Conservation (phyloP, 2,888 invertebrate genomes). For the Kuschelorhynchus macadamiae region DNA sequence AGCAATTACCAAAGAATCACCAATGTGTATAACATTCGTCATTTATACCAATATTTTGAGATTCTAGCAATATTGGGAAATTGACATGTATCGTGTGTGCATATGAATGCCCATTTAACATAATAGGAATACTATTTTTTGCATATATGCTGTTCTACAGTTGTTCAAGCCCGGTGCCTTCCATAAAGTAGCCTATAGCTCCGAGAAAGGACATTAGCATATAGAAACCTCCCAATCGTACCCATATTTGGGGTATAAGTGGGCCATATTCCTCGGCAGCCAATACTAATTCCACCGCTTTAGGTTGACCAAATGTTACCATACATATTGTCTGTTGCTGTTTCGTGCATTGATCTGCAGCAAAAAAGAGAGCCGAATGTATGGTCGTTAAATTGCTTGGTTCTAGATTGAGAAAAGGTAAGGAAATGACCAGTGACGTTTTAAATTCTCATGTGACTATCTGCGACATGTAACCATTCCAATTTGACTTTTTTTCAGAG, state of each 20-base stretch:
- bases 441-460: slow-evolving; percentile 11
- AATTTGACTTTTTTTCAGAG: slow-evolving; percentile 4
- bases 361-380: slow-evolving; percentile 13
- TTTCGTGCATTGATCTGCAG: slow-evolving; percentile 8
- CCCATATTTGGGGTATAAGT: too few species aligned
- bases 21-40: too few species aligned
- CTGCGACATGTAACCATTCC: slow-evolving; percentile 11
- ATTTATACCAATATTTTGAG: background rate
- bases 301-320: too few species aligned
- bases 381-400: slow-evolving; percentile 14
- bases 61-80: background rate
- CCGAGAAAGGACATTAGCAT: too few species aligned
- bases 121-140: too few species aligned
- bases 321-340: slow-evolving; percentile 2
- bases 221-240: too few species aligned
- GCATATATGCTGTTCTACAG: too few species aligned
- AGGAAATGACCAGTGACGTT: background rate
- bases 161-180: background rate
- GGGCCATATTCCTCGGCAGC: too few species aligned
- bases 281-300: too few species aligned
- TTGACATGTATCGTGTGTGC: background rate
- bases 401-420: slow-evolving; percentile 17
- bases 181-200: too few species aligned
- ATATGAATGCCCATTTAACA: too few species aligned
- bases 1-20: background rate